These are phyloP conservation scores for Progne subis DNA, from an alignment of 2,113 vertebrate species.

Conservation along the genomic window DNA sequence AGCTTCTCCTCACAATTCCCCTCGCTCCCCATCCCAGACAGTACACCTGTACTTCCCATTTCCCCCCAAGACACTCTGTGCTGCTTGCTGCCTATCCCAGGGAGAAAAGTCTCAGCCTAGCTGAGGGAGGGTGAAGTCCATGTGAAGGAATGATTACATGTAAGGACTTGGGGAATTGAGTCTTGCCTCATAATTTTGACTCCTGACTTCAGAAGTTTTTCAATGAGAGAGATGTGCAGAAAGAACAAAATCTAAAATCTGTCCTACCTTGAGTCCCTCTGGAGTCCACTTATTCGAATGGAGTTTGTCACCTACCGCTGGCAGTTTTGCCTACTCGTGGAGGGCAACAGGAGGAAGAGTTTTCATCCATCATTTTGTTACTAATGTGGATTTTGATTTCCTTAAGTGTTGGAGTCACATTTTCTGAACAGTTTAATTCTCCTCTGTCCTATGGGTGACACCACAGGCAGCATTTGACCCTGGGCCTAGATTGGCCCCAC, in stretches of 20 bases:
- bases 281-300: background rate
- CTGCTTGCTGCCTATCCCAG: background rate
- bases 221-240: background rate
- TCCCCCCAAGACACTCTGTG: background rate
- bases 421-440: background rate
- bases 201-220: background rate
- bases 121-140: background rate
- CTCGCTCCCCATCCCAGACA: background rate
- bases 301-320: background rate
- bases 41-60: background rate
- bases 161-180: background rate
- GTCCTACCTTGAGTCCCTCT: background rate
- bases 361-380: background rate
- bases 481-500: background rate
- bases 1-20: background rate
- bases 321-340: background rate
- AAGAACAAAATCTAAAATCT: background rate
- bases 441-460: background rate
- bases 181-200: background rate
- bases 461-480: background rate
- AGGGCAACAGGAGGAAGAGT: background rate
- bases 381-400: background rate
- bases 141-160: background rate
- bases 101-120: background rate
- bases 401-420: background rate